These are phyloP conservation scores for Geopemphigus sp. DNA, from an alignment of 1,140 invertebrate species.

Conservation along the genomic window DNA sequence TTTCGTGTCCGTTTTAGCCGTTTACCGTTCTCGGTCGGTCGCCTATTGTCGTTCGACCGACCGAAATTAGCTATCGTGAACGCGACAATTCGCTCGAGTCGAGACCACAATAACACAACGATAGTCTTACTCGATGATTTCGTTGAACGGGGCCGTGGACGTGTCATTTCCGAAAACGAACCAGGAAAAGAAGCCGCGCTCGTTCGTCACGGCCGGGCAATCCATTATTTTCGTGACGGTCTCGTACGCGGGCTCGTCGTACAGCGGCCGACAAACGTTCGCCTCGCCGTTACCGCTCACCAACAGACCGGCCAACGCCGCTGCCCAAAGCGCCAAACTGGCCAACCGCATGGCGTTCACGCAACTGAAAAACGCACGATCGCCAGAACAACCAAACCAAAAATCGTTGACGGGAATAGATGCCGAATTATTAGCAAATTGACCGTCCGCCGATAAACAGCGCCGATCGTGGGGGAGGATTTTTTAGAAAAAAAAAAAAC, in stretches of 20 bases:
- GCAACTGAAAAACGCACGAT: too few species aligned
- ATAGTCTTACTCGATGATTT: constrained; percentile 27
- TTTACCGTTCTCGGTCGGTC: too few species aligned
- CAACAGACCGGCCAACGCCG: constrained; percentile 52
- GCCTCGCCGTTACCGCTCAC: constrained; percentile 54
- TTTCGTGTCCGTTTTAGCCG: too few species aligned
- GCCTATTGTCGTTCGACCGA: too few species aligned
- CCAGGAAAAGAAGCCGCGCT: constrained; percentile 63
- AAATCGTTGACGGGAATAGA: too few species aligned
- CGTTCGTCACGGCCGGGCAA: constrained; percentile 59
- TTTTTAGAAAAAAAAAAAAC: neutral
- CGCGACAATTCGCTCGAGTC: neutral
- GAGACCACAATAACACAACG: too few species aligned
- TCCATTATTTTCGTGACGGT: constrained; percentile 63
- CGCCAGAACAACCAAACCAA: too few species aligned
- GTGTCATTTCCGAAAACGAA: constrained; percentile 54
- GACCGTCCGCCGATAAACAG: too few species aligned
- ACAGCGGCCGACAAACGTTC: constrained; percentile 65
- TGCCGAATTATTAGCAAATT: too few species aligned
- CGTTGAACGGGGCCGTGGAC: constrained; percentile 50
- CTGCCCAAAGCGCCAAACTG: constrained; percentile 51
- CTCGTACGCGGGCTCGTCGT: constrained; percentile 62
- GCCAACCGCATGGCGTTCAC: constrained; percentile 18
- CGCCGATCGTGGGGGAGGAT: too few species aligned
- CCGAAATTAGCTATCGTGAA: neutral